Evolutionary conservation across 2,797 vertebrate genomes (phyloP), one percentile per base, ranked within the genome.

Genomic region (Esox lucius): DNA sequence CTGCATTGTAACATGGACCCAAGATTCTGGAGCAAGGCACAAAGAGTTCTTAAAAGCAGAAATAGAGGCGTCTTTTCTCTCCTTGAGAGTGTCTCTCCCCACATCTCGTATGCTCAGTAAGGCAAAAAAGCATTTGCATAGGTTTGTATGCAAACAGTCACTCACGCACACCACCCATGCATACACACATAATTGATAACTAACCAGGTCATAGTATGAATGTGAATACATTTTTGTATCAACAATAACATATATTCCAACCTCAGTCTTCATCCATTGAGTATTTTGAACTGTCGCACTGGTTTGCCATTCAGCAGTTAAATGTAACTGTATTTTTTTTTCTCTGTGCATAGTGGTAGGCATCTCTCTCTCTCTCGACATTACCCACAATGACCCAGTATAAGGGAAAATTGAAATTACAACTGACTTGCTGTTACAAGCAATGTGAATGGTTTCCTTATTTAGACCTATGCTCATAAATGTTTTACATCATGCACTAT

Each of bases 1-100:
- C 87, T 81, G 88, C 86, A 88, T 92, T 93, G 87, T 91, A 80
- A 78, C 87, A 79, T 80, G 87, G 87, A 89, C 88, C 85, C 78
- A 42, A 81, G 89, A 89, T 87, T 86, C 83, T 86, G 83, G 79
- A 84, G 84, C 67, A 33, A 53, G 83, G 84, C 75, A 84, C 84
- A 84, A 87, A 85, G 84, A 86, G 73, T 88, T 78, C 80, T 88
- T 77, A 78, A 84, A 89, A 89, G 82, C 80, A 85, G 78, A 78
- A 84, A 89, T 87, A 82, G 79, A 85, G 79, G 78, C 74, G 77
- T 75, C 73, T 71, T 81, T 82, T 87, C 73, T 83, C 62, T 74
- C 71, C 80, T 75, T 84, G 42, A 83, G 76, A 83, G 80, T 17
- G 8, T 83, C 69, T 77, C 3, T 71, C 74, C 76, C 81, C 49